phyloP scores from a whole-genome alignment of 2,113 vertebrate species.

The Rutilus rutilus region DNA sequence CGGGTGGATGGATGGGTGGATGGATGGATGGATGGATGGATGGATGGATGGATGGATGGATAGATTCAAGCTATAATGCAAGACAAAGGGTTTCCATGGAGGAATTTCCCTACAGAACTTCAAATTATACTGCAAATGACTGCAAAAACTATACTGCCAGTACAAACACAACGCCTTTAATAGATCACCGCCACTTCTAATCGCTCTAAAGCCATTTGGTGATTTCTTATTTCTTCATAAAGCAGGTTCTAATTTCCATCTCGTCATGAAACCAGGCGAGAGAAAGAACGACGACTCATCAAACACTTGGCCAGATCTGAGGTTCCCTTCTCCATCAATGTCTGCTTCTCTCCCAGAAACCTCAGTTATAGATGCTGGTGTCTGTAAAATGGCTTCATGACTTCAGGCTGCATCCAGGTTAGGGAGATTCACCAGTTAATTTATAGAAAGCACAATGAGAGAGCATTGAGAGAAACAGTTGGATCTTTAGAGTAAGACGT shows the following conservation, averaged over 20 bases:
- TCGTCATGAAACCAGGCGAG: conserved; percentile 64
- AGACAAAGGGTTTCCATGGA: not conserved
- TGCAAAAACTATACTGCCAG: not conserved
- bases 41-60: not conserved
- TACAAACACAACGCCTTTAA: not conserved
- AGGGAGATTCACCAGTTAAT: not conserved
- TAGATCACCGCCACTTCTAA: not conserved
- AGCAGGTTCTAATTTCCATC: conserved; percentile 4
- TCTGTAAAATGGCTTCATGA: not conserved
- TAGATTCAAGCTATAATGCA: not conserved
- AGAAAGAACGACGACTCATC: conserved; percentile 59
- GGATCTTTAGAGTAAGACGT: not conserved
- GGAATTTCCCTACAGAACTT: conserved; percentile 2
- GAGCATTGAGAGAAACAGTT: not conserved
- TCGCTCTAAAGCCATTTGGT: not conserved
- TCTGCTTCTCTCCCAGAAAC: conserved; percentile 57
- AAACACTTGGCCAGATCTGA: conserved; percentile 61
- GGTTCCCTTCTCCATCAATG: conserved; percentile 14
- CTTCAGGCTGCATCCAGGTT: not conserved
- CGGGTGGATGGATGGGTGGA: not conserved
- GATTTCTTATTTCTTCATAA: conserved; percentile 19
- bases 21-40: not conserved
- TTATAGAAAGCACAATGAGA: not conserved
- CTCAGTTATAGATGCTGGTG: not conserved
- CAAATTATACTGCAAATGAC: not conserved